phyloP scores from a whole-genome alignment of 2,797 vertebrate species.

The Gymnopithys bicolor region DNA sequence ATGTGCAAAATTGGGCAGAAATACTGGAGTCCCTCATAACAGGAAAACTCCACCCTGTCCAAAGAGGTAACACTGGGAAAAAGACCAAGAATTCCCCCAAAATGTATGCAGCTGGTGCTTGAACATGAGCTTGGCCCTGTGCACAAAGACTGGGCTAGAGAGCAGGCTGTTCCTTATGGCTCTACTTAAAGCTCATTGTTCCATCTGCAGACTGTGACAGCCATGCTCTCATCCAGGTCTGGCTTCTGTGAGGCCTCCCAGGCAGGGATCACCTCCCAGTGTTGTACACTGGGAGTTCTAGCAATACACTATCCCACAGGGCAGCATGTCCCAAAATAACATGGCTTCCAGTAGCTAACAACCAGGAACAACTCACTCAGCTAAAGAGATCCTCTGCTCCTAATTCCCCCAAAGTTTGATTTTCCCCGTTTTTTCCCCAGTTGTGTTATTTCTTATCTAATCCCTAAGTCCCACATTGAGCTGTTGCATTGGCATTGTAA shows the following conservation, averaged over 20 bases:
- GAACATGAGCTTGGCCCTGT: neutral
- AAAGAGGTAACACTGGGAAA: constrained; percentile 52
- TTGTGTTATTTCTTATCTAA: neutral
- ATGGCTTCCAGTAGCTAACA: neutral
- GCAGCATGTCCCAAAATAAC: fast-evolving
- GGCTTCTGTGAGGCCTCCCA: neutral
- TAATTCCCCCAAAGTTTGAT: neutral
- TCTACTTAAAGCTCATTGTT: neutral
- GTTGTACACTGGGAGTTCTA: neutral
- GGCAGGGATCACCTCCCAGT: neutral
- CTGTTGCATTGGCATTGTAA: fast-evolving
- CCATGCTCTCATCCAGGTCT: neutral
- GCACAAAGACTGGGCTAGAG: neutral
- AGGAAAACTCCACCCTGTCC: constrained; percentile 45
- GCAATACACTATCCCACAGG: neutral
- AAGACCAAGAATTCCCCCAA: constrained; percentile 48
- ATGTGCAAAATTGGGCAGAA: constrained; percentile 37
- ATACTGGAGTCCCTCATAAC: constrained; percentile 6
- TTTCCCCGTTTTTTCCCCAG: neutral
- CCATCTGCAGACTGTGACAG: neutral
- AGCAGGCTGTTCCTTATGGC: neutral
- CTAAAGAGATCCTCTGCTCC: neutral
- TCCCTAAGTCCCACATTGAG: no score
- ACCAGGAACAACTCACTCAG: neutral
- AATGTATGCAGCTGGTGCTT: constrained; percentile 6